Evolutionary conservation across 2,888 invertebrate species (phyloP).

Genomic region (Criorhina ranunculi): DNA sequence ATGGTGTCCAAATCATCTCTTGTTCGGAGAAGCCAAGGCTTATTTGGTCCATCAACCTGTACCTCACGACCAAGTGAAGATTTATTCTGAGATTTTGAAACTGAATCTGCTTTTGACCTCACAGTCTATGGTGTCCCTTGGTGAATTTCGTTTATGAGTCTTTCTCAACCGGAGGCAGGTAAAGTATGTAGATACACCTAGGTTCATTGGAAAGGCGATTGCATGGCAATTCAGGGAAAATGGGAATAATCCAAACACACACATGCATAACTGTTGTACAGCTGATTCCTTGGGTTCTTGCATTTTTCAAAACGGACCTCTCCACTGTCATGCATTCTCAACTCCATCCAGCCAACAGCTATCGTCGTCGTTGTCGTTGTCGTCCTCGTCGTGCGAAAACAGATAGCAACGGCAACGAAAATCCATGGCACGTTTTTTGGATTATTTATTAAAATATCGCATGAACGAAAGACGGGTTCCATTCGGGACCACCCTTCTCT

Average conservation of each 20-base stretch:
- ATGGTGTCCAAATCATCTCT: no score
- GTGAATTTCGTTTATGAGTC: slow-evolving; percentile 18
- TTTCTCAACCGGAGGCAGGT: slow-evolving; percentile 16
- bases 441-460: slow-evolving; percentile 77
- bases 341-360: no score
- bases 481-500: slow-evolving; percentile 49
- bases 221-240: slow-evolving; percentile 71
- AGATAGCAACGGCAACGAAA: slow-evolving; percentile 69
- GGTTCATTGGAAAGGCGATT: slow-evolving; percentile 69
- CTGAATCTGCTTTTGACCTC: neutral
- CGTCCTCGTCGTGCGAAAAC: slow-evolving; percentile 68
- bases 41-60: no score
- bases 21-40: no score
- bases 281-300: slow-evolving; percentile 59
- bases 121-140: neutral
- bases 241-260: slow-evolving; percentile 52
- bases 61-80: no score
- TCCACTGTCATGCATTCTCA: slow-evolving; percentile 15
- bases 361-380: slow-evolving; percentile 21
- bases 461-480: slow-evolving; percentile 70
- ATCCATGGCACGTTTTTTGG: slow-evolving; percentile 74
- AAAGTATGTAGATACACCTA: slow-evolving; percentile 50
- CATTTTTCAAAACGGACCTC: slow-evolving; percentile 62
- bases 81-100: no score
- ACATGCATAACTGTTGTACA: slow-evolving; percentile 12